Evolutionary conservation across 2,797 vertebrate genomes (phyloP).

Genomic region (Scolopax rusticola): DNA sequence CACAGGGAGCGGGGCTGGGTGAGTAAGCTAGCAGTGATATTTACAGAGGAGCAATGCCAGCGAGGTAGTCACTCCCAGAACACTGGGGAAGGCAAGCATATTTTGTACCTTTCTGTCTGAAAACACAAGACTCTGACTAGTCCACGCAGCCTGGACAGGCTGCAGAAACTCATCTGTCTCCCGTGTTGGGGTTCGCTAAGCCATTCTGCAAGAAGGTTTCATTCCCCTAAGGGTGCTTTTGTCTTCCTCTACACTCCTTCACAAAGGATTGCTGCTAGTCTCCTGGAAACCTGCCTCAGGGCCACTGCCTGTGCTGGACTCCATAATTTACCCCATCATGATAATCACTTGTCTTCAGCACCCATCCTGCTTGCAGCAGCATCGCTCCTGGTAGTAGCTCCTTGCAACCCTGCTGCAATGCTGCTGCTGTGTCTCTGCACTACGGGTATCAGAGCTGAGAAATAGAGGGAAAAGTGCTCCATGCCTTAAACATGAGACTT

Average conservation of each 20-base stretch:
- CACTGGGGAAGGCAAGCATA: not conserved
- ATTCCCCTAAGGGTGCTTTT: not conserved
- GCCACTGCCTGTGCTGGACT: not conserved
- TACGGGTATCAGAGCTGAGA: not conserved
- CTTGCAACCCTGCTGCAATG: not conserved
- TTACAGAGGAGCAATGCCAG: not conserved
- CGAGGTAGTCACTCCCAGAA: not conserved
- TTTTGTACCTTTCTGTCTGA: not conserved
- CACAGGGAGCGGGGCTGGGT: not conserved
- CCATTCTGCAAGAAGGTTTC: not conserved
- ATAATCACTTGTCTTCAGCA: not conserved
- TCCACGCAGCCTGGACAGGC: not conserved
- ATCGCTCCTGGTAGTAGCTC: not conserved
- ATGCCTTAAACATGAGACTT: not conserved
- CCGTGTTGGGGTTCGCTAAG: not conserved
- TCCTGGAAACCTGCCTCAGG: not conserved
- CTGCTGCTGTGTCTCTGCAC: not conserved
- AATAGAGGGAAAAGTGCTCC: not conserved
- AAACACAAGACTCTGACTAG: not conserved
- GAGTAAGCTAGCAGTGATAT: not conserved
- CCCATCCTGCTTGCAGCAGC: not conserved
- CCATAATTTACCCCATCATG: not conserved
- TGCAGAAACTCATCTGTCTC: not conserved
- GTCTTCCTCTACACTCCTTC: not conserved
- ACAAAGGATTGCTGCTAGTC: not conserved